Conservation (phyloP, 2,888 invertebrate genomes). For the Rhagophthalmus giganteus region DNA sequence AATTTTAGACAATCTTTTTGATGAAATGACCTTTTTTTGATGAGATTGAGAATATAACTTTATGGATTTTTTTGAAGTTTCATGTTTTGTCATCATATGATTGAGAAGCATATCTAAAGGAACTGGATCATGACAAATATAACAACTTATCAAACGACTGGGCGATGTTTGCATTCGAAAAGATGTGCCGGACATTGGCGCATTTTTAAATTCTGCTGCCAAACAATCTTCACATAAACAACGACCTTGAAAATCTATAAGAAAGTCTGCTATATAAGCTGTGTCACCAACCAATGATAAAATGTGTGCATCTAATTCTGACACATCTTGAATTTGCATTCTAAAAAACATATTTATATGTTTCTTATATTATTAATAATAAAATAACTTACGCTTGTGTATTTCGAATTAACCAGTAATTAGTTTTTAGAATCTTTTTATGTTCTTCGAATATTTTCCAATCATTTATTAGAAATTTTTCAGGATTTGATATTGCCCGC, state of each 20-base stretch:
- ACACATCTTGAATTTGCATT: conserved; percentile 42
- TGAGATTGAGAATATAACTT: conserved; percentile 22
- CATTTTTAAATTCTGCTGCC: conserved; percentile 44
- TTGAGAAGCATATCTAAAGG: conserved; percentile 28
- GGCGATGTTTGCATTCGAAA: conserved; percentile 31
- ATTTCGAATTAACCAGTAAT: conserved; percentile 49
- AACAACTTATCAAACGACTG: conserved; percentile 32
- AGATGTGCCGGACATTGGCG: background rate
- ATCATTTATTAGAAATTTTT: conserved; percentile 31
- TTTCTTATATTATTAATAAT: background rate
- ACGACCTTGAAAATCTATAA: conserved; percentile 46
- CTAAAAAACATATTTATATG: conserved; percentile 35
- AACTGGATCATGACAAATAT: conserved; percentile 34
- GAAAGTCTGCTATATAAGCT: conserved; percentile 42
- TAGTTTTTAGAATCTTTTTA: conserved; percentile 46
- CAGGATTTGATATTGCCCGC: conserved; percentile 26
- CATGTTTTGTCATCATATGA: conserved; percentile 34
- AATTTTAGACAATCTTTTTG: conserved; percentile 14
- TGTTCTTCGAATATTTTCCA: conserved; percentile 39
- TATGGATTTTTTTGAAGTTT: conserved; percentile 18
- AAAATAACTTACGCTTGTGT: conserved; percentile 43
- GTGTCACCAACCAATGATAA: conserved; percentile 46
- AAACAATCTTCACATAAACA: conserved; percentile 52
- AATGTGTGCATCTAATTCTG: conserved; percentile 46
- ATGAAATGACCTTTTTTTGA: conserved; percentile 18